These are phyloP conservation scores for Homarus gammarus DNA, from an alignment of 2,888 invertebrate species.

Conservation along the genomic window DNA sequence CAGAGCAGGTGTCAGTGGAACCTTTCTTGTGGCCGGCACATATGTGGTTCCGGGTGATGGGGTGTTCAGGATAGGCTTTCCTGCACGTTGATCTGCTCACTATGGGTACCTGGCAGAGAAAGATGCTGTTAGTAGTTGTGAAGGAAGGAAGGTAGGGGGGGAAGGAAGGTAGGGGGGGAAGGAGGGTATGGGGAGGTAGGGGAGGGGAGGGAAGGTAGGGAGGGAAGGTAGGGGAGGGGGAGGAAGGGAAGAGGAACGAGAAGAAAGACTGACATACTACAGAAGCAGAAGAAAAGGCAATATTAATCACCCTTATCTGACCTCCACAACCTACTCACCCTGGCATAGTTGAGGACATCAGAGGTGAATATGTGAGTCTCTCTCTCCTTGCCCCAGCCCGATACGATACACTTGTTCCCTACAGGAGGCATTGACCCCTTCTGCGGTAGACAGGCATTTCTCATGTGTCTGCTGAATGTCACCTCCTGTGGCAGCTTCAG, in stretches of 20 bases:
- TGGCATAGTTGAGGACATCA: constrained; percentile 90
- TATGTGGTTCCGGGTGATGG: constrained; percentile 93
- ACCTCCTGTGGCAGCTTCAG: constrained; percentile 84
- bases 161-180: background rate
- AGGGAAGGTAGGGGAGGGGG: background rate
- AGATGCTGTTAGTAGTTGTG: background rate
- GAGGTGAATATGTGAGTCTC: constrained; percentile 89
- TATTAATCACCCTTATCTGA: no score
- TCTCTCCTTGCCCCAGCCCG: constrained; percentile 94
- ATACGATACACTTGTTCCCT: constrained; percentile 87
- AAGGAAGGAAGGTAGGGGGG: background rate
- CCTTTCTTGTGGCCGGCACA: constrained; percentile 93
- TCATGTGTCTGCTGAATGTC: constrained; percentile 79
- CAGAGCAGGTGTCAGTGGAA: constrained; percentile 92
- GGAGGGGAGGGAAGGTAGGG: background rate
- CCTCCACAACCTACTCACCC: constrained; percentile 81
- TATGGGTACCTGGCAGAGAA: constrained; percentile 86
- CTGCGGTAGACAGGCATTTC: constrained; percentile 89
- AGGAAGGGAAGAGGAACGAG: background rate
- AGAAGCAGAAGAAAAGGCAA: no score
- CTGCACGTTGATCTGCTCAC: constrained; percentile 89
- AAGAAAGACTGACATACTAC: no score
- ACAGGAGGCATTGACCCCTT: constrained; percentile 83
- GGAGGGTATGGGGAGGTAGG: background rate
- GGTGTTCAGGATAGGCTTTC: constrained; percentile 89